Evolutionary conservation across 2,113 vertebrate species (phyloP).

Genomic region (Cyprinus carpio): DNA sequence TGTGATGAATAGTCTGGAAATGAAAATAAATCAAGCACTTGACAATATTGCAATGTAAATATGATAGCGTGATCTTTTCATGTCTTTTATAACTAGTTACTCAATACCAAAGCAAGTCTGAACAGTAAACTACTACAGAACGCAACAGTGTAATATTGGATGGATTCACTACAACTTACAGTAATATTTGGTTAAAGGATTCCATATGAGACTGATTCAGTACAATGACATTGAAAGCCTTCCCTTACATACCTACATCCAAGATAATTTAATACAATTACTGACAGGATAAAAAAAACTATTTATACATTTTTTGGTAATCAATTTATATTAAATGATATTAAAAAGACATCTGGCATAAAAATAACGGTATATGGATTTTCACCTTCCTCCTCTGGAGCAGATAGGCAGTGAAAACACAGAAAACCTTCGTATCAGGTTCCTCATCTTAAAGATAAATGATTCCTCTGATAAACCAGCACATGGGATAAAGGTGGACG

Average conservation of each 20-base stretch:
- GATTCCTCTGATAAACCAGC: slow-evolving; percentile 4
- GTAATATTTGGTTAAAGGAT: slow-evolving; percentile 25
- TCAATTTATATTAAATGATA: slow-evolving; percentile 11
- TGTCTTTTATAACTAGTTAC: not conserved
- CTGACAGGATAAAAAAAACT: slow-evolving; percentile 7
- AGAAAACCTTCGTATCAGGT: slow-evolving; percentile 6
- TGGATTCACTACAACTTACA: not conserved
- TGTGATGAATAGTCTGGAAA: not conserved
- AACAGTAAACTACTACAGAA: slow-evolving; percentile 4
- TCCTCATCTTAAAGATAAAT: slow-evolving; percentile 15
- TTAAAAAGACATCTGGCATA: slow-evolving; percentile 7
- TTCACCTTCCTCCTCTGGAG: slow-evolving; percentile 9
- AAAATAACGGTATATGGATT: not conserved
- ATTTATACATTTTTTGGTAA: slow-evolving; percentile 9
- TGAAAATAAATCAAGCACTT: slow-evolving; percentile 30
- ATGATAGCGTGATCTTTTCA: not conserved
- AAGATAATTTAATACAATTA: slow-evolving; percentile 36
- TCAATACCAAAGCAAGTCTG: not conserved
- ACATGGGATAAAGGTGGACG: not conserved
- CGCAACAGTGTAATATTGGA: not conserved
- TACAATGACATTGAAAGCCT: not conserved
- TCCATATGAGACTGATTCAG: slow-evolving; percentile 11
- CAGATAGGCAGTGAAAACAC: slow-evolving; percentile 19
- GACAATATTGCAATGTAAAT: not conserved
- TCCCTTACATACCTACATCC: not conserved